Conservation (phyloP, 1,140 invertebrate species). For the Lordiphosa mommai region DNA sequence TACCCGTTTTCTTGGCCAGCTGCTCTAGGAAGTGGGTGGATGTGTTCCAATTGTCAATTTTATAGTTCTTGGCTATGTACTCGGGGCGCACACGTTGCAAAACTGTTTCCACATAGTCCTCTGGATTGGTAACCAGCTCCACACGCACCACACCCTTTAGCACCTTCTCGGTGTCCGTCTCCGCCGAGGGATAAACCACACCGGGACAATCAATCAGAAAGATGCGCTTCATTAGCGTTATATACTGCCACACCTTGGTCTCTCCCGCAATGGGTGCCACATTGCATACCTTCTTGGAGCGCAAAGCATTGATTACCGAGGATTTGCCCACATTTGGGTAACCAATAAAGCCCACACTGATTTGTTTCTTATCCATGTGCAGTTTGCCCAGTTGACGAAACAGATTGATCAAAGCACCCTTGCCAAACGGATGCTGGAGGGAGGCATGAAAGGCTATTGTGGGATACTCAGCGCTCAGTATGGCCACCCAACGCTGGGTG, state of each 20-base stretch:
- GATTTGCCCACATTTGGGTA: conserved; percentile 99
- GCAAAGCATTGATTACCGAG: conserved; percentile 97
- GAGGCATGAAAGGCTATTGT: conserved; percentile 99
- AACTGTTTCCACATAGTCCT: conserved; percentile 95
- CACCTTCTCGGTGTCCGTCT: conserved; percentile 97
- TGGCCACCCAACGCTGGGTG: conserved; percentile 96
- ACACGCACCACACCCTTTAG: conserved; percentile 97
- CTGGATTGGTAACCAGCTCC: conserved; percentile 95
- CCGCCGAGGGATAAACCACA: conserved; percentile 96
- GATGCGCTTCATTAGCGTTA: conserved; percentile 98
- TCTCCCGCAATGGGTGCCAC: conserved; percentile 99
- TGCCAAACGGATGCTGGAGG: conserved; percentile 98
- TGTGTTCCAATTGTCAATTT: conserved; percentile 89
- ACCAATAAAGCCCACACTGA: conserved; percentile 99
- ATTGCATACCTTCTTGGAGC: conserved; percentile 98
- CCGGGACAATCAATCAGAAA: conserved; percentile 99
- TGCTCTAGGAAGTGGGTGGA: conserved; percentile 95
- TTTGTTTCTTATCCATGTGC: conserved; percentile 97
- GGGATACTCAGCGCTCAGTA: conserved; percentile 96
- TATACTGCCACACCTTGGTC: conserved; percentile 99
- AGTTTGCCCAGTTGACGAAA: conserved; percentile 98
- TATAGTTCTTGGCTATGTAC: conserved; percentile 95
- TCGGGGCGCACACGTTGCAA: conserved; percentile 93
- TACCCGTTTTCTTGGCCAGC: conserved; percentile 91
- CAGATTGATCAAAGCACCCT: conserved; percentile 97